phyloP scores from a whole-genome alignment of 1,140 invertebrate species.

The Apocrypta bakeri region DNA sequence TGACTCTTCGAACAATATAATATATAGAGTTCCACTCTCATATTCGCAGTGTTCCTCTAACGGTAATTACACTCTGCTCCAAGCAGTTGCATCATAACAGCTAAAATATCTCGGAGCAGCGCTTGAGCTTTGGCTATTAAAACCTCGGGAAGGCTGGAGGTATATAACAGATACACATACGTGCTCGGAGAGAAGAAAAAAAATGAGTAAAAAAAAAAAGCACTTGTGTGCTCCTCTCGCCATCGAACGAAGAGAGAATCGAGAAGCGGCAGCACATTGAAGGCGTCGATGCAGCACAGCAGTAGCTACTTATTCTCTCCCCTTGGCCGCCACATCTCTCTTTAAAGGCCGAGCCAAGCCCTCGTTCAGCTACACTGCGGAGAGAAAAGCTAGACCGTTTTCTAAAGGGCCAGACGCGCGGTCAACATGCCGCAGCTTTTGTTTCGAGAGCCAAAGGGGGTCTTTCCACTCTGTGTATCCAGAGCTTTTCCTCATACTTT shows the following conservation, averaged over 20 bases:
- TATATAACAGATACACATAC: too few species aligned
- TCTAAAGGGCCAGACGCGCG: slow-evolving; percentile 60
- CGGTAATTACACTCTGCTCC: background rate
- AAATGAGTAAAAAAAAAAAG: background rate
- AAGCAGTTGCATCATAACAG: background rate
- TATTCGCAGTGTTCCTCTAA: too few species aligned
- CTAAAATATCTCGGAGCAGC: background rate
- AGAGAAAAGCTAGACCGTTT: slow-evolving; percentile 25
- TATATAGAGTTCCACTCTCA: too few species aligned
- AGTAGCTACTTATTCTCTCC: background rate
- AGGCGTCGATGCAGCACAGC: slow-evolving; percentile 10
- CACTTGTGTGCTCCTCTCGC: background rate
- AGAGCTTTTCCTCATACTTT: background rate
- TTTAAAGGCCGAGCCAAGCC: slow-evolving; percentile 7
- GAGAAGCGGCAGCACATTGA: background rate
- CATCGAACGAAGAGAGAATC: background rate
- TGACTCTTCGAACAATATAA: too few species aligned
- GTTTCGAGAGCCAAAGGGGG: slow-evolving; percentile 51
- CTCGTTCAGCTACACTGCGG: background rate
- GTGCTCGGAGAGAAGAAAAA: background rate
- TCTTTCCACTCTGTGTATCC: slow-evolving; percentile 37
- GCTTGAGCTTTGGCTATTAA: background rate
- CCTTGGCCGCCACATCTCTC: background rate
- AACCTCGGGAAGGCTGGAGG: too few species aligned
- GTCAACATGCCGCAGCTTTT: slow-evolving; percentile 61